Base-by-base conservation (phyloP, 2,113 vertebrate genomes). In the Hydrolagus affinis region DNA sequence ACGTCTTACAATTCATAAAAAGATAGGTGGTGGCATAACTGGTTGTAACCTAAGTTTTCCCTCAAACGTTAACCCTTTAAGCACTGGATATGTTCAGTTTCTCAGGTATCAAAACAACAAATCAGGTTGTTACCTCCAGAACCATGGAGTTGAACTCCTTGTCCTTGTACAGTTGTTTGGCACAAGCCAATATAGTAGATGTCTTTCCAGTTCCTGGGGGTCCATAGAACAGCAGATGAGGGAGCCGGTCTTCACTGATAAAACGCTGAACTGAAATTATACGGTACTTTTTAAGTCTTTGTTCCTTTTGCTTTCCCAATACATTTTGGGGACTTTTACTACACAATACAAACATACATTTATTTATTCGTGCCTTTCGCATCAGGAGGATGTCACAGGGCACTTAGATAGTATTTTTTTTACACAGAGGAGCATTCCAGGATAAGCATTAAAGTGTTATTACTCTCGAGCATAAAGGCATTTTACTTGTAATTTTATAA, bases 131-230 rank as follows among this genome's bases (percentile, higher is more conserved):
- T 89, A 97, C 98, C 96, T 99, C 98, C 87, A 99, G 88, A 90
- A 99, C 96, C 98, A 99, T 99, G 69, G 98, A 97, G 86, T 93
- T 94, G 59, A 97, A 98, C 86, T 98, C 97, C 86, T 94, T 96
- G 0, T 94, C 94, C 89, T 92, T 95, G 89, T 98, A 99, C 0
- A 99, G 95, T 90, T 98, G 96, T 86, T 86, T 92, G 64, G 97
- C 96, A 69, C 95, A 97, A 21, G 98, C 98, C 0, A 99, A 93
- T 89, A 99, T 98, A 86, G 98, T 97, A 11, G 97, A 98, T 0
- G 98, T 99, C 90, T 99, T 99, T 0, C 98, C 98, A 0, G 98
- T 99, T 11, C 98, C 98, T 0, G 97, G 98, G 0, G 98, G 98
- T 0, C 98, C 98, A n/a, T 99, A 99, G 87, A 99, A 94, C 78